phyloP scores from a whole-genome alignment of 2,888 invertebrate genomes.

The Mycalesis mineus region DNA sequence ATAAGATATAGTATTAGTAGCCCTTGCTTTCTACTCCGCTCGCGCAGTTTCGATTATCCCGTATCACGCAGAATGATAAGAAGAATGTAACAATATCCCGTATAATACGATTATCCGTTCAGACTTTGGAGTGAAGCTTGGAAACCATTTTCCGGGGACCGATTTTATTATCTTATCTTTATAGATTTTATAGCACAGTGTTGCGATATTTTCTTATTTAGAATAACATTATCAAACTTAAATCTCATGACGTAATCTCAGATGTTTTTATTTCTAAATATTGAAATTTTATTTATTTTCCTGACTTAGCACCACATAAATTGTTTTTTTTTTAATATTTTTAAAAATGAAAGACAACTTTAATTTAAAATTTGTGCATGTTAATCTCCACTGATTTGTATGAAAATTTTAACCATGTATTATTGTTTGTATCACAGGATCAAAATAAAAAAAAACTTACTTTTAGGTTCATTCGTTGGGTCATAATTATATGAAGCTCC shows the following conservation, averaged over 20 bases:
- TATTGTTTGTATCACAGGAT: too few relatives aligned
- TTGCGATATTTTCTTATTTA: neutral
- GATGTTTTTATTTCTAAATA: too few relatives aligned
- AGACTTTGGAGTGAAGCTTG: neutral
- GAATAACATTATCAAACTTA: neutral
- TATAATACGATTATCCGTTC: neutral
- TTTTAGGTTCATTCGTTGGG: too few relatives aligned
- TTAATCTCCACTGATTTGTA: too few relatives aligned
- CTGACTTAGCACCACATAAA: too few relatives aligned
- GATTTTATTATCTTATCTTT: neutral
- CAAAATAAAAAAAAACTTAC: too few relatives aligned
- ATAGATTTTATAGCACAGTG: neutral
- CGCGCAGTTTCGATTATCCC: neutral
- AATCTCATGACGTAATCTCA: neutral
- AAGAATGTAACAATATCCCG: neutral
- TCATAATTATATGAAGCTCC: too few relatives aligned
- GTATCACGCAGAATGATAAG: neutral
- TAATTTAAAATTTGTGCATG: too few relatives aligned
- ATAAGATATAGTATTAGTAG: neutral
- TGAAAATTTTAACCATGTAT: too few relatives aligned
- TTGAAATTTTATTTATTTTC: too few relatives aligned
- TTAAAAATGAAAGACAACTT: too few relatives aligned
- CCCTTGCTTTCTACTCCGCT: neutral
- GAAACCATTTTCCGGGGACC: neutral
- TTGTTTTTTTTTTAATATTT: too few relatives aligned